Base-by-base conservation (phyloP, 1,140 invertebrate species). In the Semibalanus balanoides region DNA sequence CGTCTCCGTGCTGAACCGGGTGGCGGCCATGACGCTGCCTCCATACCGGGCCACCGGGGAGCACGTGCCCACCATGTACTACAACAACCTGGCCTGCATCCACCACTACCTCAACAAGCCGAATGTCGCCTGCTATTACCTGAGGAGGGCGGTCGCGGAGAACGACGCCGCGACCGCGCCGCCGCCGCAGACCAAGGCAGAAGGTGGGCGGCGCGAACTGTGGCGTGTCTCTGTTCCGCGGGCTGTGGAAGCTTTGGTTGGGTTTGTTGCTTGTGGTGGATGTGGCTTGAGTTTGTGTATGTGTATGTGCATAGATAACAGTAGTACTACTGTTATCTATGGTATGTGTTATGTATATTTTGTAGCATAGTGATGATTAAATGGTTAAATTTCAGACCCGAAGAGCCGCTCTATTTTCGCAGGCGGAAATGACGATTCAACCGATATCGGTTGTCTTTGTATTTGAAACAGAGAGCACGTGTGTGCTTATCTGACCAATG, bases 31-130 rank as follows among this genome's bases (percentile, higher is more conserved):
- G 76, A 78, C 77, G 29, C 35, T 76, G 27, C 78, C 78, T 73
- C 73, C 64, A 30, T 77, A 30, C 77, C 77, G 31, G 76, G 72
- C 77, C 31, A 31, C 72, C 28, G 73, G 43, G 30, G 30, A 75
- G 80, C 88, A 86, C 74, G 83, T 88, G 25, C 85, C 87, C 73
- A 88, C 93, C 72, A 88, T 93, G 80, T 91, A 92, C 79, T 92
- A 93, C 81, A 97, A 97, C 82, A 96, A 97, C 82, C 88, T 96
- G 80, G 95, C 91, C 51, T 91, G 94, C 77, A 88, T 96, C 77
- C 91, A 96, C 85, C 88, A 94, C 81, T 90, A 92, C 31, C 88
- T 95, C 81, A 90, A 91, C 11, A 95, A 96, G 84, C 92, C 93
- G 77, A 90, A 92, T 82, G 87, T 96, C 51, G 93, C 93, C 0